Evolutionary conservation across 2,797 vertebrate species (phyloP).

Genomic region (Neopelma chrysocephalum): DNA sequence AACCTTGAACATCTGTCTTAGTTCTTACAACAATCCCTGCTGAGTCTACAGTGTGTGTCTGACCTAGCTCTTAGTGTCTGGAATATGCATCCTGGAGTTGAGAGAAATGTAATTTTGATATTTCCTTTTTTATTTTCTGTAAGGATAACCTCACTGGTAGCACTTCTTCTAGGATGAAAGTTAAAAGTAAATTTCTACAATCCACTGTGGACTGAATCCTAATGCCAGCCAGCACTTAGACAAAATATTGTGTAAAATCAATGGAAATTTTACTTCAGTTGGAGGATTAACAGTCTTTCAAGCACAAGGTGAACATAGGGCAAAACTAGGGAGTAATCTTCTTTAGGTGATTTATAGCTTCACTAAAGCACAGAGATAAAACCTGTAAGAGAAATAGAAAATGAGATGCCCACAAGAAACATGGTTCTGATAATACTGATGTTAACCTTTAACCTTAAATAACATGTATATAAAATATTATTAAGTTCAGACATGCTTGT

Average conservation of each 20-base stretch:
- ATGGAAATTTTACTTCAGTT: neutral
- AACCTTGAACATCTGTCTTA: slow-evolving; percentile 31
- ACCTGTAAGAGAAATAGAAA: neutral
- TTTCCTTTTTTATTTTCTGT: neutral
- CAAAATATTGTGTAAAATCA: neutral
- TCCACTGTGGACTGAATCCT: neutral
- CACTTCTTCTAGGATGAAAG: neutral
- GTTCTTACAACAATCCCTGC: slow-evolving; percentile 12
- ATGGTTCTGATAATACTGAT: neutral
- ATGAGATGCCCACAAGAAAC: neutral
- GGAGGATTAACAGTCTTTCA: neutral
- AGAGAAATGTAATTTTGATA: neutral
- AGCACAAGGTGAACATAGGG: neutral
- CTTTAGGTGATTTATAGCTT: neutral
- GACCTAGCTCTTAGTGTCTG: neutral
- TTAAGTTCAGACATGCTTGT: neutral
- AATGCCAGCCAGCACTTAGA: neutral
- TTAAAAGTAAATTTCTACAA: neutral
- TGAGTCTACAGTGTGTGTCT: neutral
- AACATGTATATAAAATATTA: neutral
- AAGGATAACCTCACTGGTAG: neutral
- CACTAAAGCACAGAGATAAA: neutral
- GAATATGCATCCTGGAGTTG: neutral
- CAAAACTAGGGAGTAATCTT: neutral
- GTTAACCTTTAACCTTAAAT: neutral